These are phyloP conservation scores for Hydrotaea cyrtoneurina DNA, from an alignment of 2,888 invertebrate genomes.

Conservation along the genomic window DNA sequence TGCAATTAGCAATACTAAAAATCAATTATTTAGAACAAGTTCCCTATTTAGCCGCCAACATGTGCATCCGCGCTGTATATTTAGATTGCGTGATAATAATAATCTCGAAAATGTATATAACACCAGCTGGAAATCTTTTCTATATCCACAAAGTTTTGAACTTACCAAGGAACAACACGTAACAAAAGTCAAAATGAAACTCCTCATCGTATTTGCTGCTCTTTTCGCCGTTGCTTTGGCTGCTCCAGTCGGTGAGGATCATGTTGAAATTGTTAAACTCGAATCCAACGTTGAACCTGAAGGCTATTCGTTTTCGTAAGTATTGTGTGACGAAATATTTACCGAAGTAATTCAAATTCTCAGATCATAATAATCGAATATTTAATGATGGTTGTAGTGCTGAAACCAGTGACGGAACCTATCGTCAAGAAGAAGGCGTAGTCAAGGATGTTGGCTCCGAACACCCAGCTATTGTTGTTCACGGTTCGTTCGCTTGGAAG, in stretches of 20 bases:
- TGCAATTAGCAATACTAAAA: no score
- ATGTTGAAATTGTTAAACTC: constrained; percentile 82
- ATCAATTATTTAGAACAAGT: no score
- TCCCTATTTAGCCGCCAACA: no score
- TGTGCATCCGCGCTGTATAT: no score
- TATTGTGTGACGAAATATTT: constrained; percentile 59
- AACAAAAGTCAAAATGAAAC: constrained; percentile 73
- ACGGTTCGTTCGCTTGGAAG: constrained; percentile 81
- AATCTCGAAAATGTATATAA: background rate
- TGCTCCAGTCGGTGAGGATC: constrained; percentile 75
- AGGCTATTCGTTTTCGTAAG: constrained; percentile 84
- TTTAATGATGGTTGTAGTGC: constrained; percentile 75
- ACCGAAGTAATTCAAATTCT: no score
- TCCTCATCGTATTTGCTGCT: constrained; percentile 76
- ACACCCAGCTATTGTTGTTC: constrained; percentile 81
- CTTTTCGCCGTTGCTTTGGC: constrained; percentile 74
- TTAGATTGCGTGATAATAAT: no score
- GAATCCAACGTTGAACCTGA: constrained; percentile 82
- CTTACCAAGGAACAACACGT: background rate
- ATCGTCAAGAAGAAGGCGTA: constrained; percentile 59
- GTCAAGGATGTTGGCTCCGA: constrained; percentile 79
- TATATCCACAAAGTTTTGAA: no score
- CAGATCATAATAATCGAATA: no score
- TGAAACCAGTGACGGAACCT: constrained; percentile 79
- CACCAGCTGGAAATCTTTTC: background rate